Percentiles rank a stretch among this genome's conserved stretches.
phyloP scores from a whole-genome alignment of 2,888 invertebrate species.

The Ophion obscuratus region DNA sequence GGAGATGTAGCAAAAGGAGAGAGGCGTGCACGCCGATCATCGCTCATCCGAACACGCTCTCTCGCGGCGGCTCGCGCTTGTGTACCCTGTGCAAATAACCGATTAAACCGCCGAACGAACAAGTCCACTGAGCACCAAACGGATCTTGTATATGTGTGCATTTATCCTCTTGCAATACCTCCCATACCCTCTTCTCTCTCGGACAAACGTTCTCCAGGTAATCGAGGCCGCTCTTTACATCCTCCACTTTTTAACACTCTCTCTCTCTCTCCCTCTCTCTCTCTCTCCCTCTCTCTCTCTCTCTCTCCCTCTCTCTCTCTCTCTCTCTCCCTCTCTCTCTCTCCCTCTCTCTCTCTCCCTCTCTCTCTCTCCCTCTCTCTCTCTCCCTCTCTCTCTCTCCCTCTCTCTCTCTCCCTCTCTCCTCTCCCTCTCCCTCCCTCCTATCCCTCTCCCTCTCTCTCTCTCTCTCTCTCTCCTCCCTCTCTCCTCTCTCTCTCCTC shows the following conservation, averaged over 20 bases:
- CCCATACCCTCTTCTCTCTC: slow-evolving; percentile 5
- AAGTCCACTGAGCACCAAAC: slow-evolving; percentile 46
- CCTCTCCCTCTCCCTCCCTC: too few species aligned
- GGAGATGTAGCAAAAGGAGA: slow-evolving; percentile 58
- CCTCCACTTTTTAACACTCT: slow-evolving; percentile 12
- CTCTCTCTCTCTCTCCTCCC: too few species aligned
- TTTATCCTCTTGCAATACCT: slow-evolving; percentile 35
- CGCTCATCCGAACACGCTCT: slow-evolving; percentile 71
- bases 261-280: neutral
- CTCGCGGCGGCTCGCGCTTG: slow-evolving; percentile 50
- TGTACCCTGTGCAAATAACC: slow-evolving; percentile 74
- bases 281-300: slow-evolving; percentile 12
- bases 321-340: neutral
- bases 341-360: neutral
- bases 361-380: neutral
- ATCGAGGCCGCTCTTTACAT: slow-evolving; percentile 62
- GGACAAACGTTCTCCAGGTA: slow-evolving; percentile 61
- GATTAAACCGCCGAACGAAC: slow-evolving; percentile 72
- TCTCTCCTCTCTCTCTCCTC: neutral
- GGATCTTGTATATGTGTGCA: slow-evolving; percentile 29
- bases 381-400: too few species aligned
- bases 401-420: neutral
- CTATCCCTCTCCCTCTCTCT: too few species aligned
- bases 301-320: neutral
- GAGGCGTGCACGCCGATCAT: slow-evolving; percentile 70